phyloP scores from a whole-genome alignment of 2,113 vertebrate species.

The Halichoeres trimaculatus region DNA sequence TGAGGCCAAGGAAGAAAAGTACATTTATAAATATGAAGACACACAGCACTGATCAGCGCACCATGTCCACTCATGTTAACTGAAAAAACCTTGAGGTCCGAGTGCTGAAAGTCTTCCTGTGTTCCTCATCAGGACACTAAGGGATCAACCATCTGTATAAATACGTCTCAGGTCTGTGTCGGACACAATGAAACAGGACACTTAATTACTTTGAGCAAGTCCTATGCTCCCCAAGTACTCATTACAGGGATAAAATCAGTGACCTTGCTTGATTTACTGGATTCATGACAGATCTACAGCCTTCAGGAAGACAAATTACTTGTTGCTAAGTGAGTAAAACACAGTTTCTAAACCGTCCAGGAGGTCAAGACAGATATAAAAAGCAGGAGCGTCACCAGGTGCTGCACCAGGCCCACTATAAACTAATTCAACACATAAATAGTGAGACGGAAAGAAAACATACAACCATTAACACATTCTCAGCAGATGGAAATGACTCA shows the following conservation, averaged over 20 bases:
- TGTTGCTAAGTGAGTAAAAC: not conserved
- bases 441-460: slow-evolving; percentile 56
- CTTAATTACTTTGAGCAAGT: too few species aligned
- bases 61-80: slow-evolving; percentile 44
- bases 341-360: not conserved
- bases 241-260: slow-evolving; percentile 13
- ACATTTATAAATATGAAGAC: not conserved
- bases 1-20: not conserved
- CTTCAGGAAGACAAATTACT: not conserved
- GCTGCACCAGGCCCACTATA: slow-evolving; percentile 23
- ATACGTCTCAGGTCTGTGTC: slow-evolving; percentile 14
- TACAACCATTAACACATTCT: slow-evolving; percentile 50
- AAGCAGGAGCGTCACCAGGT: slow-evolving; percentile 24
- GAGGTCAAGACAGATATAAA: slow-evolving; percentile 22
- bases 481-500: slow-evolving; percentile 46
- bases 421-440: slow-evolving; percentile 62
- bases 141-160: slow-evolving; percentile 68
- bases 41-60: slow-evolving; percentile 21
- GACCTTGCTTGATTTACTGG: slow-evolving; percentile 37
- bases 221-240: not conserved
- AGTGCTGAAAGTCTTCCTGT: slow-evolving; percentile 51
- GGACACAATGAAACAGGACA: too few species aligned
- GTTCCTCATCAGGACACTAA: slow-evolving; percentile 51
- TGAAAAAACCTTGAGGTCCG: slow-evolving; percentile 30
- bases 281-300: slow-evolving; percentile 25